Evolutionary conservation across 2,888 invertebrate genomes (phyloP).

Genomic region (Cephalotes varians): DNA sequence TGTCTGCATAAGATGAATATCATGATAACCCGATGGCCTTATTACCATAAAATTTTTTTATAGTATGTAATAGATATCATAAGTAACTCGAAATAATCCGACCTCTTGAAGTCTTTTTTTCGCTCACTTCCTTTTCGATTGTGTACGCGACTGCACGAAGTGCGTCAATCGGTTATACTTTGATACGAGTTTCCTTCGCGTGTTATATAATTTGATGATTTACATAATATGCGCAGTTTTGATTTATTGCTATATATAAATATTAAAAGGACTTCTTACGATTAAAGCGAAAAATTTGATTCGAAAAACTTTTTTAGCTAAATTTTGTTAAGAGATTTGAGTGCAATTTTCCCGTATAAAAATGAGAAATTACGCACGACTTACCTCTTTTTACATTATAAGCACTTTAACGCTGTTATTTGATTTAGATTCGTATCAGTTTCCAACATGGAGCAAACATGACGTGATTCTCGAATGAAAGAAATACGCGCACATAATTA

Average conservation of each 20-base stretch:
- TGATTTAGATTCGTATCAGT: neutral
- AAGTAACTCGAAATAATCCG: conserved; percentile 58
- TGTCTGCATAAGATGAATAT: conserved; percentile 45
- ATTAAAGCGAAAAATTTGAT: no score
- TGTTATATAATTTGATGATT: neutral
- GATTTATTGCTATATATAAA: neutral
- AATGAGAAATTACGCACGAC: neutral
- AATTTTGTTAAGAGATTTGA: neutral
- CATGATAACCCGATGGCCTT: conserved; percentile 67
- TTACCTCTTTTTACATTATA: neutral
- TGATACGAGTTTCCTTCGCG: neutral
- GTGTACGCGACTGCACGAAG: neutral
- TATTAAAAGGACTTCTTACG: neutral
- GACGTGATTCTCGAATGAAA: neutral
- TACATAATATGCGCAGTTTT: neutral
- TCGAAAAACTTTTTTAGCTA: neutral
- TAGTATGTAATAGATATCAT: conserved; percentile 67
- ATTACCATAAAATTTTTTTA: conserved; percentile 68
- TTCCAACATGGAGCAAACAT: neutral
- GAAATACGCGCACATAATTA: neutral
- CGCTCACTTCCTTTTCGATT: neutral
- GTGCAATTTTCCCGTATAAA: neutral
- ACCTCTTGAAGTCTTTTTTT: neutral
- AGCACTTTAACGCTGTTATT: neutral
- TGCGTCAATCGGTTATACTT: neutral